Evolutionary conservation across 2,113 vertebrate genomes (phyloP).

Genomic region (Colossoma macropomum): DNA sequence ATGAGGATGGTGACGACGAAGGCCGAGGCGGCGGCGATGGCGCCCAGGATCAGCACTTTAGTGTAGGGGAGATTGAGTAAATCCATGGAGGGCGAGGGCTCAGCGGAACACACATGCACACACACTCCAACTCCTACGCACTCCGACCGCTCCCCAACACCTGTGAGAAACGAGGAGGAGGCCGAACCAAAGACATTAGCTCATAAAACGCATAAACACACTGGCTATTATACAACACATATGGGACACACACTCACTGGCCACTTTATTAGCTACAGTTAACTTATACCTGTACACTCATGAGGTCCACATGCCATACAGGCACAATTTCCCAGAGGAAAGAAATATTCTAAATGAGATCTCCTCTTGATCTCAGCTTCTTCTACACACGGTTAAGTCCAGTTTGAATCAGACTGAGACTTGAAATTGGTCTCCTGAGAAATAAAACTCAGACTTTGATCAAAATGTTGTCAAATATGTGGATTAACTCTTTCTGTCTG

Average conservation of each 20-base stretch:
- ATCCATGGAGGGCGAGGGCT: conserved; percentile 34
- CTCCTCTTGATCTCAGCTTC: no score
- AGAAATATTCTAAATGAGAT: no score
- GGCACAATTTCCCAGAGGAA: no score
- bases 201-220: background rate
- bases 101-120: conserved; percentile 6
- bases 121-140: conserved; percentile 17
- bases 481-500: no score
- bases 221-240: background rate
- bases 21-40: conserved; percentile 80
- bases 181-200: background rate
- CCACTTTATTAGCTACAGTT: no score
- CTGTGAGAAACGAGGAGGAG: conserved; percentile 7
- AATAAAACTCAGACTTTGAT: no score
- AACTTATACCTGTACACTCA: no score
- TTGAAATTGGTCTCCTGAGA: no score
- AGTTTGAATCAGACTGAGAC: no score
- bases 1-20: conserved; percentile 81
- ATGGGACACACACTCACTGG: conserved; percentile 24
- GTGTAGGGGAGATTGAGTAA: conserved; percentile 58
- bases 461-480: no score
- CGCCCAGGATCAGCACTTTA: conserved; percentile 78
- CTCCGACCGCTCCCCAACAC: background rate
- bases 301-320: no score
- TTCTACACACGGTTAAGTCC: no score